Evolutionary conservation across 2,888 invertebrate genomes (phyloP).

Genomic region (Taphrorychus bicolor): DNA sequence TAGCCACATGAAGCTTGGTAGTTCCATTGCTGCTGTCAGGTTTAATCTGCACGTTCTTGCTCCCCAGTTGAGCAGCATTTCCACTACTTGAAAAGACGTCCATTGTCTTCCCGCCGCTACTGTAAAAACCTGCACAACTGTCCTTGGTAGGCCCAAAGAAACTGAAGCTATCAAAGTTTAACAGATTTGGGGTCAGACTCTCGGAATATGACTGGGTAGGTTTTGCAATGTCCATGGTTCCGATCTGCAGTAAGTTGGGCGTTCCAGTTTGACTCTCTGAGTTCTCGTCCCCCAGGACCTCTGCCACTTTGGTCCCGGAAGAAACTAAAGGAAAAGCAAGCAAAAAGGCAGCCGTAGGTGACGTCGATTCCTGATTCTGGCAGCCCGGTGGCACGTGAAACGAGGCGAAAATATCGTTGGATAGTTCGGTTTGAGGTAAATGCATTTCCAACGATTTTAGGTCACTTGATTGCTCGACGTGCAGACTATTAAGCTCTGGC

Average conservation of each 20-base stretch:
- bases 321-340: constrained; percentile 79
- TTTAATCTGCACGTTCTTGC: too few species aligned
- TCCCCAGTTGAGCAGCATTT: not conserved
- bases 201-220: constrained; percentile 51
- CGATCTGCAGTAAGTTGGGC: constrained; percentile 61
- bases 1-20: not conserved
- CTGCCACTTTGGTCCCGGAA: constrained; percentile 63
- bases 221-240: constrained; percentile 57
- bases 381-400: constrained; percentile 65
- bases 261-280: constrained; percentile 59
- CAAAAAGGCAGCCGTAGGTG: constrained; percentile 79
- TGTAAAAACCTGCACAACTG: constrained; percentile 30
- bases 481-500: not conserved
- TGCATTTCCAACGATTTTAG: constrained; percentile 48
- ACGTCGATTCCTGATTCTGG: constrained; percentile 68
- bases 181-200: constrained; percentile 53
- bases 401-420: constrained; percentile 68
- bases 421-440: constrained; percentile 62
- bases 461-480: constrained; percentile 1
- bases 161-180: constrained; percentile 57
- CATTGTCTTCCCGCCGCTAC: not conserved
- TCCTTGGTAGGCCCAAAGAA: constrained; percentile 56
- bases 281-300: constrained; percentile 64
- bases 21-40: not conserved
- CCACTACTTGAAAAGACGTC: not conserved